Base-by-base conservation (phyloP, 2,113 vertebrate genomes). In the Mormoops blainvillei region DNA sequence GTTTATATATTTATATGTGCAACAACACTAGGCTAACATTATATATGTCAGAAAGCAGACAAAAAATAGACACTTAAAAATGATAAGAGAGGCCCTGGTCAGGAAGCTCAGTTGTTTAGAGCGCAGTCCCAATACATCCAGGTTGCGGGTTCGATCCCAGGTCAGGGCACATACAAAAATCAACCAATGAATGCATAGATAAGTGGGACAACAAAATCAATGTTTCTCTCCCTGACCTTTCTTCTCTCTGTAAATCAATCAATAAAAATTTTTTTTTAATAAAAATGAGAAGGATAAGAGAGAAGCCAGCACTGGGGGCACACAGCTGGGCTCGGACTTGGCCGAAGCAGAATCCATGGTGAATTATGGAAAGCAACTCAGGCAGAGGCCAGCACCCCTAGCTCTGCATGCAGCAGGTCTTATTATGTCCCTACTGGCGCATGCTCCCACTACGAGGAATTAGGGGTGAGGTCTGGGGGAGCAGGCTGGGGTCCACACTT, bases 371-470 rank as follows among this genome's bases (percentile, higher is more conserved):
- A 16, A 43, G 48, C 52, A 13, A 1, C 5, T 4, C 0, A 1
- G 36, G 33, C 18, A 10, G 43, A 63, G 80, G 56, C 20, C 1
- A 4, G 68, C 36, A 6, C 36, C 15, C 54, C 45, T 11, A 71
- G 80, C 43, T 61, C 12, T 31, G 45, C 10, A 15, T 14, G 4
- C 14, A 31, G 80, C 18, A 13, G 16, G 50, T 50, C 65, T 38
- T 54, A 4, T 80, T 4, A n/a, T 0, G 33, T 31, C 56, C 67
- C 54, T 10, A n/a, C 19, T 10, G 18, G 63, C n/a, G 19, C 0
- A 0, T 0, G 33, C 5, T 22, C 22, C 82, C 28, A 0, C 4
- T 12, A 18, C 9, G 41, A 36, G 6, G 12, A 3, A 12, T 4
- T 4, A 0, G 6, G 3, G 28, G 45, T 0, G 7, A 38, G 33